Conservation (phyloP, 2,888 invertebrate species). For the Drosophila quinaria region DNA sequence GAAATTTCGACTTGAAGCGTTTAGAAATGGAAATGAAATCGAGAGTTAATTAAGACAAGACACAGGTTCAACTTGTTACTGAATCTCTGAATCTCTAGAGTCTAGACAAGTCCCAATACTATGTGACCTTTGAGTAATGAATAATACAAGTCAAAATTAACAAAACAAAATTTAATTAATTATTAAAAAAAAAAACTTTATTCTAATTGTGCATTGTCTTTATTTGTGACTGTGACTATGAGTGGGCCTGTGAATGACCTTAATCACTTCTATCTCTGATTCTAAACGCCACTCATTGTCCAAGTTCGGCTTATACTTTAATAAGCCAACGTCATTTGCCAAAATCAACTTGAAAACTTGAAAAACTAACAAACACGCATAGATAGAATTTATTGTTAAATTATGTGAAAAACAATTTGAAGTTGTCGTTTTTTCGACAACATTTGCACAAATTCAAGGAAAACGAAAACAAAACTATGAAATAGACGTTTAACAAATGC, state of each 20-base stretch:
- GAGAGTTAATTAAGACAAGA: conserved; percentile 55
- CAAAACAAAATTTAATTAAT: not conserved
- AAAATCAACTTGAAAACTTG: conserved; percentile 28
- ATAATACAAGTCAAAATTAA: conserved; percentile 40
- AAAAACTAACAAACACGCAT: conserved; percentile 23
- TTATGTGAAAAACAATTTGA: conserved; percentile 61
- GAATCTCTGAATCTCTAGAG: not conserved
- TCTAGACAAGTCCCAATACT: conserved; percentile 1
- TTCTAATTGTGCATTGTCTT: conserved; percentile 63
- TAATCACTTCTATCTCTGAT: conserved; percentile 36
- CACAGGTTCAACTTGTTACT: conserved; percentile 28
- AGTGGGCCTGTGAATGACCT: conserved; percentile 50
- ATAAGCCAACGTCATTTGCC: conserved; percentile 45
- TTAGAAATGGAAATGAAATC: conserved; percentile 78
- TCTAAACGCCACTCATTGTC: conserved; percentile 48
- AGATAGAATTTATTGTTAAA: conserved; percentile 45
- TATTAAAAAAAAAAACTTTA: conserved; percentile 32
- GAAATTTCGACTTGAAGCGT: conserved; percentile 47
- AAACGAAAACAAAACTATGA: conserved; percentile 27
- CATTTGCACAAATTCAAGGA: conserved; percentile 75
- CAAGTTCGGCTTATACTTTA: conserved; percentile 25
- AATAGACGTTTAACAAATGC: conserved; percentile 25
- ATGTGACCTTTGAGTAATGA: conserved; percentile 29
- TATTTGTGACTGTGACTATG: not conserved
- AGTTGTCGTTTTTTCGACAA: conserved; percentile 15